A percentile compares a stretch with the other conserved stretches of the same genome.
Evolutionary conservation across 2,797 vertebrate species (phyloP).

Genomic region (Sphenodon punctatus): DNA sequence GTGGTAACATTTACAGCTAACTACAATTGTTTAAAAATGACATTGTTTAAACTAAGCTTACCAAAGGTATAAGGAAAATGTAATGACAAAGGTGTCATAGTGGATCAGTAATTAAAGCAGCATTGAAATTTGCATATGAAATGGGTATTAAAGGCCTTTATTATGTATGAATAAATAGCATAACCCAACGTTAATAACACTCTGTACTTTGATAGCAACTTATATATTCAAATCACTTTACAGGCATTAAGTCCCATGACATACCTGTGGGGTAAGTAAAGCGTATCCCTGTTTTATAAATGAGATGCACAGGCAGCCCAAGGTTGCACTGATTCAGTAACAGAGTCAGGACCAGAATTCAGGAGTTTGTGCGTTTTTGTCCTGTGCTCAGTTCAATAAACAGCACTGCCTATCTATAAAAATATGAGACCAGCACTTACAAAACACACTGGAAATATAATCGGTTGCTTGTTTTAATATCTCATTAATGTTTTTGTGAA

Average conservation of each 20-base stretch:
- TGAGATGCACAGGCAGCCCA: neutral
- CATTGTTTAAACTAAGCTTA: neutral
- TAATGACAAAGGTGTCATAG: neutral
- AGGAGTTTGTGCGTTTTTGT: neutral
- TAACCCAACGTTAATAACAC: neutral
- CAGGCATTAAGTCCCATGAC: neutral
- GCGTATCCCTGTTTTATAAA: neutral
- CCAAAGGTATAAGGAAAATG: slow-evolving; percentile 32
- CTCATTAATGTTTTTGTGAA: neutral
- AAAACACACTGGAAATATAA: neutral
- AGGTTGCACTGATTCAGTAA: neutral
- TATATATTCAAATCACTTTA: neutral
- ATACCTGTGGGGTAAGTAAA: neutral
- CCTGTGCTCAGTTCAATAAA: neutral
- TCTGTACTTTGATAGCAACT: slow-evolving; percentile 9
- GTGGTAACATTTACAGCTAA: neutral
- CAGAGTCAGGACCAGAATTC: neutral
- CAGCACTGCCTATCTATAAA: too few species aligned
- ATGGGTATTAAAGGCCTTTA: slow-evolving; percentile 15
- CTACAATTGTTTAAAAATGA: neutral
- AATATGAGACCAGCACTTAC: neutral
- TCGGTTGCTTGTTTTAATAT: neutral
- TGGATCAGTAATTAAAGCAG: neutral
- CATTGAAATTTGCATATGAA: neutral
- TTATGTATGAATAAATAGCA: neutral